phyloP scores from a whole-genome alignment of 2,797 vertebrate genomes.

The Aselliscus stoliczkanus region DNA sequence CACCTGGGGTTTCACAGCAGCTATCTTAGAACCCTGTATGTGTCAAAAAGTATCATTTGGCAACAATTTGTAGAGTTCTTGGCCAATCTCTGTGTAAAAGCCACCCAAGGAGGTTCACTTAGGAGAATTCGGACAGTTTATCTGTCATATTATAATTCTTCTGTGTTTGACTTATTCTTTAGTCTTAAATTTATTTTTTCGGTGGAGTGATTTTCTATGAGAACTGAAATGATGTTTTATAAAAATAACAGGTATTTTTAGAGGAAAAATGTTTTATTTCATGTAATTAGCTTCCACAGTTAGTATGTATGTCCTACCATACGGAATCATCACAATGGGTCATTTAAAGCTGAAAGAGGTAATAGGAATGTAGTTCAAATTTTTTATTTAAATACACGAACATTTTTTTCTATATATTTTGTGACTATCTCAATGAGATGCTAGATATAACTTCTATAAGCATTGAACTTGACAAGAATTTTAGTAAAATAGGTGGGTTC shows the following conservation, averaged over 20 bases:
- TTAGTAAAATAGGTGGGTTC: neutral
- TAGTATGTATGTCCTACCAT: neutral
- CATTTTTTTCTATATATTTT: constrained; percentile 18
- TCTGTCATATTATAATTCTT: neutral
- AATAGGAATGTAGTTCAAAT: neutral
- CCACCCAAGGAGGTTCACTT: neutral
- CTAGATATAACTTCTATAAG: neutral
- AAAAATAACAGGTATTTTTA: constrained; percentile 35
- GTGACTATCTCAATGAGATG: constrained; percentile 12
- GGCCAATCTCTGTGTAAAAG: neutral
- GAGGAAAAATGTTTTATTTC: neutral
- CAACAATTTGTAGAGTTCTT: neutral
- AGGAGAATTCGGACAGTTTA: neutral
- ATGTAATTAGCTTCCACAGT: neutral
- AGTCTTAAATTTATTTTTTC: constrained; percentile 34
- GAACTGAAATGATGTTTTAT: constrained; percentile 19
- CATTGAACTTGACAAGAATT: constrained; percentile 16
- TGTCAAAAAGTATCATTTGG: neutral
- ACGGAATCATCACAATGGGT: neutral
- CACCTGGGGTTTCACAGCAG: neutral
- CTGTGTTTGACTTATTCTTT: neutral
- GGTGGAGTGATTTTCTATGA: constrained; percentile 35
- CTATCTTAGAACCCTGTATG: neutral
- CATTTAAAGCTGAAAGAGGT: neutral
- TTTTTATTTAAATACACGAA: constrained; percentile 22